Percentiles rank a stretch among this genome's conserved stretches.
These are phyloP conservation scores for Centruroides sculpturatus DNA, from an alignment of 1,140 invertebrate genomes.

Conservation along the genomic window DNA sequence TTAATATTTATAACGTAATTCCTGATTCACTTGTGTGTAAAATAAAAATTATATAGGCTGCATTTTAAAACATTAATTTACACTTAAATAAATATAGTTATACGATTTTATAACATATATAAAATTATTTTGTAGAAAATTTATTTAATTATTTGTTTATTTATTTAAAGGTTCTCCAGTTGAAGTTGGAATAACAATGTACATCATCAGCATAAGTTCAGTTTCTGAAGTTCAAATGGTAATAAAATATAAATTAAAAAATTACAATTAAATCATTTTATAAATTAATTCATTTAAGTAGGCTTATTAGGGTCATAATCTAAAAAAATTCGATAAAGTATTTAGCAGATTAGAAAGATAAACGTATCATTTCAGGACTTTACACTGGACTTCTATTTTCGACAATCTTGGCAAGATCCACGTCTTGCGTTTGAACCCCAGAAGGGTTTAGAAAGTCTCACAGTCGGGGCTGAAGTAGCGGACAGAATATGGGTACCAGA, in stretches of 20 bases:
- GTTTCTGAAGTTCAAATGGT: slow-evolving; percentile 97
- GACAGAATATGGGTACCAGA: slow-evolving; percentile 59
- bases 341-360: background rate
- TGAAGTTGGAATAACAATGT: slow-evolving; percentile 93
- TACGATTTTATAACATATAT: too few species aligned
- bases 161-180: slow-evolving; percentile 80
- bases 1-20: too few species aligned
- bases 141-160: slow-evolving; percentile 9
- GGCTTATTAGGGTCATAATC: background rate
- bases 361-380: slow-evolving; percentile 50
- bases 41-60: too few species aligned
- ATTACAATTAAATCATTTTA: background rate
- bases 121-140: too few species aligned
- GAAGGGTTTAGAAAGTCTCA: slow-evolving; percentile 29
- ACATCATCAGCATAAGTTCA: slow-evolving; percentile 94
- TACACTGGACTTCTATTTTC: slow-evolving; percentile 96
- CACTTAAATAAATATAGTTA: too few species aligned
- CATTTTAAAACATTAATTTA: too few species aligned
- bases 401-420: slow-evolving; percentile 94
- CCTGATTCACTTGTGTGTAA: too few species aligned
- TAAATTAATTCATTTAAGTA: background rate
- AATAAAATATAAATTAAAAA: slow-evolving; percentile 21
- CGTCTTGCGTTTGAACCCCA: slow-evolving; percentile 33
- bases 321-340: background rate
- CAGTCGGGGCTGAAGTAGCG: slow-evolving; percentile 37